Conservation (phyloP, 2,888 invertebrate genomes). For the Macroteleia sp. region DNA sequence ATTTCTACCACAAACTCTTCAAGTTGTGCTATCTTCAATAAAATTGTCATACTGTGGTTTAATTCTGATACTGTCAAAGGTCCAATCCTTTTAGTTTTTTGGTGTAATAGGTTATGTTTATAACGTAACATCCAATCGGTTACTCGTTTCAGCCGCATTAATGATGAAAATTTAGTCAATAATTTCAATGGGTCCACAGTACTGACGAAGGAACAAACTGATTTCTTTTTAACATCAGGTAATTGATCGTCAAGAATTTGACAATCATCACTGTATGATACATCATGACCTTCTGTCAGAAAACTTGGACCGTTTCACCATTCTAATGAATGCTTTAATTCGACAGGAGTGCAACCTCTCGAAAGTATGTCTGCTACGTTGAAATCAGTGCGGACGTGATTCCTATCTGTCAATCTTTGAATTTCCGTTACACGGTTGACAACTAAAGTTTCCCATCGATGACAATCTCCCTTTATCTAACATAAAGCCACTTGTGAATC, state of each 20-base stretch:
- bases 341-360: conserved; percentile 9
- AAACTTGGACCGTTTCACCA: conserved; percentile 67
- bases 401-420: conserved; percentile 35
- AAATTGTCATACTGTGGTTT: too few relatives aligned
- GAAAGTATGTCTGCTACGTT: conserved; percentile 52
- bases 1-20: too few relatives aligned
- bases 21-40: too few relatives aligned
- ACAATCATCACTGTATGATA: background rate
- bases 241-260: background rate
- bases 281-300: background rate
- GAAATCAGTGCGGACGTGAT: conserved; percentile 29
- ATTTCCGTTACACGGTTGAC: conserved; percentile 46
- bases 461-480: conserved; percentile 35
- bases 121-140: conserved; percentile 15
- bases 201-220: background rate
- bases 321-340: background rate
- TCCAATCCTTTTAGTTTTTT: background rate
- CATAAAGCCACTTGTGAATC: conserved; percentile 39
- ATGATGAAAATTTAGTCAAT: background rate
- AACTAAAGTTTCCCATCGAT: conserved; percentile 19
- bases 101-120: conserved; percentile 10
- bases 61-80: too few relatives aligned
- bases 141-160: background rate
- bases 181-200: conserved; percentile 2
- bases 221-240: background rate